Evolutionary conservation across 2,888 invertebrate species (phyloP), one percentile per base, ranked within the genome.

Genomic region (Kryphioiulus occultus): DNA sequence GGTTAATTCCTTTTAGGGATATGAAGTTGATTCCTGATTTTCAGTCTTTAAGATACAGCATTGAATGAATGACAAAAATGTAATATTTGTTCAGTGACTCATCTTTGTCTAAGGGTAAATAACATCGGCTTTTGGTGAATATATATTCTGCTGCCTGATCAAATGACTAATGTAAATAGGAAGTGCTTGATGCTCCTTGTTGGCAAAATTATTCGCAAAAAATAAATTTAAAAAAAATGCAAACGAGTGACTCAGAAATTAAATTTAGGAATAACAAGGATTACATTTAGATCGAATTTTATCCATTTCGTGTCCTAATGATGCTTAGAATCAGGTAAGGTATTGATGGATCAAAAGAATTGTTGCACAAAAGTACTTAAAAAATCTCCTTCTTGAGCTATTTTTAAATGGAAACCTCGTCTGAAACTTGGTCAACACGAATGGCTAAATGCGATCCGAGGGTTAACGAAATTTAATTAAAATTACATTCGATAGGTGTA

Each of bases 1-100:
- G 78, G 78, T 78, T 30, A 78, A 78, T 78, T 78, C 78, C 78
- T 78, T 78, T 78, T 78, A 78, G 78, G 78, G 78, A 15, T 78
- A 30, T 30, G 26, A 30, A 30, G 26, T 30, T 78, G 78, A 78
- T 78, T 30, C 15, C 26, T 30, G 30, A 30, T 78, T 78, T 12
- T 78, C 1, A 0, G 10, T 68, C 26, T 68, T 44, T 44, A 68
- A 22, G 7, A 44, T 30, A 78, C 26, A 15, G 30, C 12, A 30
- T 78, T 78, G 15, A 78, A 78, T 30, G 78, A 78, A 78, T 30
- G 78, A 78, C 26, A 30, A 22, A 78, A 30, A 26, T n/a, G 53
- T 53, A 30, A 30, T 78, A 78, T 78, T 78, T 78, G 53, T 9
- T 7, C 35, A 35, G 30, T 78, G 30, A 78, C 30, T 78, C 78